Evolutionary conservation across 2,113 vertebrate species (phyloP).

Genomic region (Shinisaurus crocodilurus): DNA sequence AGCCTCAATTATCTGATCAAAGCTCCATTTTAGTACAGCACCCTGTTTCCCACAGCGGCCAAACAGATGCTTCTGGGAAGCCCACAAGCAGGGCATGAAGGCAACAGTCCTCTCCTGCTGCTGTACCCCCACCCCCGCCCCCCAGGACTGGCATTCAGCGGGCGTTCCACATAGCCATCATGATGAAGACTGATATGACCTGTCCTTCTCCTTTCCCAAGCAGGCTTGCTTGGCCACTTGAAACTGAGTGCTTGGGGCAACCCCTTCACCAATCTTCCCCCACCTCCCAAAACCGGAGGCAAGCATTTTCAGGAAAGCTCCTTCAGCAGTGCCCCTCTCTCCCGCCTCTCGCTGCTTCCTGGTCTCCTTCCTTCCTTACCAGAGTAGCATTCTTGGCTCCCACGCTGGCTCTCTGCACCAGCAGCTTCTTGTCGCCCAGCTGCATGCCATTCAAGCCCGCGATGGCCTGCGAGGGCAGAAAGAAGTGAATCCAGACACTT

Average conservation of each 20-base stretch:
- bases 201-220: not conserved
- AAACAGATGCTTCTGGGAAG: not conserved
- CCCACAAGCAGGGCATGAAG: not conserved
- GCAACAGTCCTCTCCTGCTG: not conserved
- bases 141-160: not conserved
- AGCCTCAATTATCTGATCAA: not conserved
- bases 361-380: constrained; percentile 73
- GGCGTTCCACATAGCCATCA: not conserved
- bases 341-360: not conserved
- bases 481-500: constrained; percentile 29
- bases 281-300: not conserved
- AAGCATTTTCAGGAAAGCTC: not conserved
- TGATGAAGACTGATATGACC: not conserved
- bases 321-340: not conserved
- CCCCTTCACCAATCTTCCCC: too few relatives aligned
- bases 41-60: not conserved
- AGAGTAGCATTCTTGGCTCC: constrained; percentile 93
- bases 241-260: not conserved
- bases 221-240: not conserved
- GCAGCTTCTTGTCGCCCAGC: constrained; percentile 92
- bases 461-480: constrained; percentile 81
- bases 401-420: constrained; percentile 93
- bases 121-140: not conserved
- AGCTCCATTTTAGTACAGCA: not conserved
- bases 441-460: constrained; percentile 94